These are phyloP conservation scores for Eupleurogrammus muticus DNA, from an alignment of 2,797 vertebrate genomes.

Conservation along the genomic window DNA sequence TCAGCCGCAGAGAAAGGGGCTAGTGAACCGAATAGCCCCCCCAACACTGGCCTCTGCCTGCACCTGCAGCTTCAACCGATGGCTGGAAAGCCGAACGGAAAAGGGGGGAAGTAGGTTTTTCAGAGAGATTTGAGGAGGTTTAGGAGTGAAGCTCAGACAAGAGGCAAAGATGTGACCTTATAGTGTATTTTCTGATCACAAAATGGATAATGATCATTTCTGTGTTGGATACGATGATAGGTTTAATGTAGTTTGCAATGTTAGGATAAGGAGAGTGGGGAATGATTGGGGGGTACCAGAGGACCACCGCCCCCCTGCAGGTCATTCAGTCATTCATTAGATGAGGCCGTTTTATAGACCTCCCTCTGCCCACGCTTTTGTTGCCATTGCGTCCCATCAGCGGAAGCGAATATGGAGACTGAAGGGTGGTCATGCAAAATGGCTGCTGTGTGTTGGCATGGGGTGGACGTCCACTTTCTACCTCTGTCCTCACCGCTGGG, in stretches of 20 bases:
- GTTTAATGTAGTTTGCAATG: constrained; percentile 34
- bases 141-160: constrained; percentile 23
- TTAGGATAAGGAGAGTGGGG: constrained; percentile 29
- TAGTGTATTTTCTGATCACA: neutral
- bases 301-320: constrained; percentile 72
- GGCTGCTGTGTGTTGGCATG: constrained; percentile 7
- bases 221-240: constrained; percentile 26
- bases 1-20: constrained; percentile 78
- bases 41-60: constrained; percentile 74
- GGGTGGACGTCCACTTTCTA: constrained; percentile 8
- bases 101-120: constrained; percentile 36
- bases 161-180: neutral
- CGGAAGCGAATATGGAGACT: constrained; percentile 58
- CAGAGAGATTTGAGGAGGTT: constrained; percentile 26
- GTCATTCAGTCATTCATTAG: constrained; percentile 77
- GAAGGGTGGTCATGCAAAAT: constrained; percentile 39
- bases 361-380: constrained; percentile 60
- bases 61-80: constrained; percentile 79
- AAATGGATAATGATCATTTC: constrained; percentile 1
- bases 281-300: constrained; percentile 51
- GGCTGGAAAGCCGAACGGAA: constrained; percentile 45
- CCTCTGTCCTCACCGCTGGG: neutral
- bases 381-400: constrained; percentile 52
- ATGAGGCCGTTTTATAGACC: constrained; percentile 75
- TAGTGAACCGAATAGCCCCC: constrained; percentile 80